Percentiles rank a stretch among this genome's conserved stretches.
These are phyloP conservation scores for Lypha dubia DNA, from an alignment of 2,888 invertebrate species.

Conservation along the genomic window DNA sequence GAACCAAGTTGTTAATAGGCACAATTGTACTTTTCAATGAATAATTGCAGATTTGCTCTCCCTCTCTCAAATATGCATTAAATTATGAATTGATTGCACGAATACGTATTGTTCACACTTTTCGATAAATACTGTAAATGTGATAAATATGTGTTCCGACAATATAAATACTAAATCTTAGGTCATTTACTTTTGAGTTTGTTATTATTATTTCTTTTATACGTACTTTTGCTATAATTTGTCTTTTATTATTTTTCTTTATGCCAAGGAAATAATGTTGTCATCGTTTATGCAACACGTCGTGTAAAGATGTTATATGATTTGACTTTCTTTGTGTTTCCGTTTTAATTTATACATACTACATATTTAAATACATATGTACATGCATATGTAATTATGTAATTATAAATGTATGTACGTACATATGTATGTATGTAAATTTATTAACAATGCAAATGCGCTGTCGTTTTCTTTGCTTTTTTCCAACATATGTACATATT, in stretches of 20 bases:
- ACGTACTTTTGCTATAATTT: constrained; percentile 17
- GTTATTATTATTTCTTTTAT: constrained; percentile 26
- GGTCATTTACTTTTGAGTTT: constrained; percentile 58
- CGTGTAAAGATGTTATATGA: constrained; percentile 51
- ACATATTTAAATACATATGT: background rate
- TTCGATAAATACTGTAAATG: background rate
- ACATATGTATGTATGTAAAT: constrained; percentile 10
- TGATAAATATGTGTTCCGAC: no score
- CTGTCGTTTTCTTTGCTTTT: no score
- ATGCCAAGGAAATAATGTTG: constrained; percentile 51
- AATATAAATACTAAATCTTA: constrained; percentile 13
- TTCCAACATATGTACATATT: no score
- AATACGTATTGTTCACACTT: background rate
- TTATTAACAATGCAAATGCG: no score
- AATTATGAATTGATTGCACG: background rate
- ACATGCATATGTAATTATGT: constrained; percentile 9
- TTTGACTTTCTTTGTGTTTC: constrained; percentile 27
- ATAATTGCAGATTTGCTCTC: background rate
- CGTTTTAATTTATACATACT: constrained; percentile 29
- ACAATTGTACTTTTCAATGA: no score
- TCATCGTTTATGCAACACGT: constrained; percentile 70
- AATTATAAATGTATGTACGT: background rate
- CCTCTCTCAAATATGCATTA: background rate
- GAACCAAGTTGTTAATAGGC: no score
- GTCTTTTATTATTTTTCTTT: constrained; percentile 14